phyloP scores from a whole-genome alignment of 2,113 vertebrate genomes.

The Ptilorrhoa leucosticta region DNA sequence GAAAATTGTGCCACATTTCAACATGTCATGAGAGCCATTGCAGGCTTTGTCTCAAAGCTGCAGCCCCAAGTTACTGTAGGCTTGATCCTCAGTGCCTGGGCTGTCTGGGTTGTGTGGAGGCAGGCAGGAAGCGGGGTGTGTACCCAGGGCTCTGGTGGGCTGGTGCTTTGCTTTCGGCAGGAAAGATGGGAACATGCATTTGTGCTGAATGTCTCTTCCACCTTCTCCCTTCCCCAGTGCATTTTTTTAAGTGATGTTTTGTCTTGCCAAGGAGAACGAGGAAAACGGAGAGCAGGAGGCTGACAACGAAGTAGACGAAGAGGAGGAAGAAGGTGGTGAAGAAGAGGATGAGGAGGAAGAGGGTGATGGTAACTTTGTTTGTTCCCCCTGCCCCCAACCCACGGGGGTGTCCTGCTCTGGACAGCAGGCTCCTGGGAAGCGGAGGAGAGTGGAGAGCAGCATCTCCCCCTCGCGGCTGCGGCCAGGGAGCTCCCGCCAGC shows the following conservation, averaged over 20 bases:
- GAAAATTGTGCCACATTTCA: background rate
- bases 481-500: accelerated
- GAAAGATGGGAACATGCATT: background rate
- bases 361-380: conserved; percentile 72
- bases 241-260: conserved; percentile 56
- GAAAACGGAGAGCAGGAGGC: conserved; percentile 81
- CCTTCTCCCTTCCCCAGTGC: conserved; percentile 13
- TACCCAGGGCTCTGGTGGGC: accelerated
- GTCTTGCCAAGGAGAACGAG: conserved; percentile 74
- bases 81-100: background rate
- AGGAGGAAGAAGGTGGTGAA: conserved; percentile 80
- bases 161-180: background rate
- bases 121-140: accelerated
- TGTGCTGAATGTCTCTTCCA: conserved; percentile 5
- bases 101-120: background rate
- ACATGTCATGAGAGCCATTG: background rate
- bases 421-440: background rate
- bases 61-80: background rate
- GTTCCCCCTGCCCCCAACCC: background rate
- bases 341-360: conserved; percentile 80
- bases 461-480: background rate
- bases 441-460: background rate
- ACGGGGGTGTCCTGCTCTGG: accelerated
- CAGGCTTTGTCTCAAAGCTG: background rate
- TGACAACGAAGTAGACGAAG: conserved; percentile 81